Base-by-base conservation (phyloP, 2,797 vertebrate genomes). In the Glyptemys insculpta region DNA sequence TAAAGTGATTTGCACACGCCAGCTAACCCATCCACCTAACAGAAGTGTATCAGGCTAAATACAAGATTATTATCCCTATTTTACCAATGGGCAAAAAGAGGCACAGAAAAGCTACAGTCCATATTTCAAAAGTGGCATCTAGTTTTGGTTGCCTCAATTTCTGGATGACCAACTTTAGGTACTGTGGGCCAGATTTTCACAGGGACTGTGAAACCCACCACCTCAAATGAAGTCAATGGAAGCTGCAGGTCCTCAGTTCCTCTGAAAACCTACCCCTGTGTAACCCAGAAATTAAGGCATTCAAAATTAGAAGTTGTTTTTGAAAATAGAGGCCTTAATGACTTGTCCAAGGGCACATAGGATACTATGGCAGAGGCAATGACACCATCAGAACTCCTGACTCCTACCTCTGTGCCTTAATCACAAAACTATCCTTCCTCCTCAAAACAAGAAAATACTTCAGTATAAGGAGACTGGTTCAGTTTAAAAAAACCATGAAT, bases 381-480 rank as follows among this genome's bases (percentile, higher is more conserved):
- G 44, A 78, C 29, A 78, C 74, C 12, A 49, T 12, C 44, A 31
- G 44, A 29, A 49, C 41, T 29, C 27, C 44, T 44, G 27, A 18
- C 44, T 78, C 41, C 41, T 44, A 25, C 19, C 15, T 74, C 41
- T 74, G 23, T 44, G 72, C 37, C 21, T 44, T 25, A 74, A 25
- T 27, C 41, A 37, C 6, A 76, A 18, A 49, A 31, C 44, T 78
- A 47, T 78, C 74, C 52, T 85, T 3, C 0, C 8, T 25, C 12
- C 21, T 15, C 3, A 79, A 79, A 15, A 23, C 0, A 49, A 85
- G 74, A 88, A 86, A 27, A 79, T 62, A 81, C 54, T 44, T 87
- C 68, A 53, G 5, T 21, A 6, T n/a, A 82, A 78, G 4, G 19
- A 41, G 25, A 68, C 0, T 0, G 52, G 59, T 41, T 65, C 1